These are phyloP conservation scores for Leptoclinus maculatus DNA, from an alignment of 2,797 vertebrate species.

Conservation along the genomic window DNA sequence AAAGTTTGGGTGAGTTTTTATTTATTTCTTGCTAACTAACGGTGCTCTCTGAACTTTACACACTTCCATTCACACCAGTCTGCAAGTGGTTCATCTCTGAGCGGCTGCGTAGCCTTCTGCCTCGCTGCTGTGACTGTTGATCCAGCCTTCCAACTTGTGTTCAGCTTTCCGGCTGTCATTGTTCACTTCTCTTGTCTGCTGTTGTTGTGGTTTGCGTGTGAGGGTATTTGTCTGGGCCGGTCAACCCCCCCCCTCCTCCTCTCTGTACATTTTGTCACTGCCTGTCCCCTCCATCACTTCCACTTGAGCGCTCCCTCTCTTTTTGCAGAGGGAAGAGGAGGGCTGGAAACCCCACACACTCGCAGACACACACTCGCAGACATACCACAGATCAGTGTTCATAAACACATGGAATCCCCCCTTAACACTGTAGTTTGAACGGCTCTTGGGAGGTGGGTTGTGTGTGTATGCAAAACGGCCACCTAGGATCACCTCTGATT, in stretches of 20 bases:
- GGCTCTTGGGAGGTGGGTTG: conserved; percentile 51
- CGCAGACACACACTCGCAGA: conserved; percentile 34
- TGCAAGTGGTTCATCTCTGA: conserved; percentile 10
- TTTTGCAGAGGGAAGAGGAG: conserved; percentile 61
- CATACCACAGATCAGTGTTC: conserved; percentile 64
- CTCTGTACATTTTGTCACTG: conserved; percentile 80
- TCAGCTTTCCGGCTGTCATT: conserved; percentile 68
- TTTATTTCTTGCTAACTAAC: conserved; percentile 14
- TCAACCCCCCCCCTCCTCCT: conserved; percentile 60
- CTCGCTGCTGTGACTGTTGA: conserved; percentile 33
- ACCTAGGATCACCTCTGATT: conserved; percentile 55
- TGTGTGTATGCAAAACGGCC: conserved; percentile 69
- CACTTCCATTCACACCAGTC: conserved; percentile 27
- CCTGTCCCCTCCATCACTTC: conserved; percentile 83
- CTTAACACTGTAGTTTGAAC: conserved; percentile 67
- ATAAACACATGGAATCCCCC: conserved; percentile 65
- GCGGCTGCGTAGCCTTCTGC: conserved; percentile 13
- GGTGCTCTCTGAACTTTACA: conserved; percentile 11
- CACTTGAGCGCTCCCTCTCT: conserved; percentile 74
- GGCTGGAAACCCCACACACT: conserved; percentile 52
- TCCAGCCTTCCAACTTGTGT: conserved; percentile 44
- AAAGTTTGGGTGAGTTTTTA: conserved; percentile 75
- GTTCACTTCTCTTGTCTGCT: conserved; percentile 69
- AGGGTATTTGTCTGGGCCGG: conserved; percentile 77
- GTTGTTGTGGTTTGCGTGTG: conserved; percentile 80